Evolutionary conservation across 2,797 vertebrate species (phyloP).

Genomic region (Phoebastria nigripes): DNA sequence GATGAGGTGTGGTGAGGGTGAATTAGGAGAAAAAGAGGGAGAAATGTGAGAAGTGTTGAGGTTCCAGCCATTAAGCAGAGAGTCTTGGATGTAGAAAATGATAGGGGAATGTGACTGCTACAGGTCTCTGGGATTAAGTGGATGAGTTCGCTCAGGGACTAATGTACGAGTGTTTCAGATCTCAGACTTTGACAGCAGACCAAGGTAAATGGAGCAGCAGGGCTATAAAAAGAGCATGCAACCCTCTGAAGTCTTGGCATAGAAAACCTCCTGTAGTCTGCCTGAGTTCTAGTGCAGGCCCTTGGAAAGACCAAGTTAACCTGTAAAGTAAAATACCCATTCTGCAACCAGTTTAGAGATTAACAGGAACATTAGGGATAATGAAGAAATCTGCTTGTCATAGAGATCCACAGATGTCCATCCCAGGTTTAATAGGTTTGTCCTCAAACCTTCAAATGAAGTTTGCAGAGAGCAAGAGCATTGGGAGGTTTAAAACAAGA

Average conservation of each 20-base stretch:
- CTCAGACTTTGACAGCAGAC: background rate
- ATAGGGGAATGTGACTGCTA: background rate
- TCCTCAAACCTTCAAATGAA: background rate
- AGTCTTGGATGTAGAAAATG: background rate
- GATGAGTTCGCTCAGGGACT: background rate
- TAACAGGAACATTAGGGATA: background rate
- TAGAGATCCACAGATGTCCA: background rate
- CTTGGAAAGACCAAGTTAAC: background rate
- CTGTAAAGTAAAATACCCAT: background rate
- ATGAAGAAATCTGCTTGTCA: background rate
- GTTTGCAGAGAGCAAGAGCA: background rate
- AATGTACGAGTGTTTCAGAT: background rate
- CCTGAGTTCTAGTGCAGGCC: background rate
- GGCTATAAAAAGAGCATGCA: slow-evolving; percentile 21
- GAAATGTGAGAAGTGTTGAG: background rate
- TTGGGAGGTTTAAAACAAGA: background rate
- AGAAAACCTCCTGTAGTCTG: background rate
- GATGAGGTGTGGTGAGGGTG: background rate
- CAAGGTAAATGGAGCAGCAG: slow-evolving; percentile 9
- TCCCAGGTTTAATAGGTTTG: background rate
- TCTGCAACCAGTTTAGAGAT: background rate
- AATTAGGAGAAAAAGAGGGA: background rate
- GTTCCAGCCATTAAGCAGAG: background rate
- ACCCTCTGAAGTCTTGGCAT: slow-evolving; percentile 21
- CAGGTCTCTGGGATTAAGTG: background rate